Evolutionary conservation across 2,797 vertebrate species (phyloP).

Genomic region (Epinephelus coioides): DNA sequence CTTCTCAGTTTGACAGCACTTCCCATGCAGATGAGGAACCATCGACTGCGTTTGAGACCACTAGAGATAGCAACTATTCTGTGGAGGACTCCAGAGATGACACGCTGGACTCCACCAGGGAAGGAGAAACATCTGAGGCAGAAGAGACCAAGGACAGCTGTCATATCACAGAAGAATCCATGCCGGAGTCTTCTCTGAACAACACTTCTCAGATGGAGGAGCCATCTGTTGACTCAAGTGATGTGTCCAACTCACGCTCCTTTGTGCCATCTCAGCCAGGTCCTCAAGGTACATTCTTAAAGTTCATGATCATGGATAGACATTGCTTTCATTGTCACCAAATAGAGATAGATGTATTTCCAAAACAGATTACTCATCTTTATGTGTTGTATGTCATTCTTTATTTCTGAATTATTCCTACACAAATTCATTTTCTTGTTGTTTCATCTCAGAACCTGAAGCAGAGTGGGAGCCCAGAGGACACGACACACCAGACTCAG

Average conservation of each 20-base stretch:
- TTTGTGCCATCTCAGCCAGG: slow-evolving; percentile 52
- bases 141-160: slow-evolving; percentile 69
- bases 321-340: neutral
- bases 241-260: slow-evolving; percentile 52
- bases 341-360: neutral
- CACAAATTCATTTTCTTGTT: neutral
- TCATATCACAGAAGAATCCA: slow-evolving; percentile 65
- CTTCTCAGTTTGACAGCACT: slow-evolving; percentile 60
- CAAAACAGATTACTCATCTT: neutral
- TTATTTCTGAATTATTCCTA: slow-evolving; percentile 2
- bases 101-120: slow-evolving; percentile 64
- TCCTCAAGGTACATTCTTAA: slow-evolving; percentile 71
- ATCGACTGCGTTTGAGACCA: slow-evolving; percentile 61
- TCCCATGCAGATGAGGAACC: slow-evolving; percentile 62
- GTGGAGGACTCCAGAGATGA: slow-evolving; percentile 68
- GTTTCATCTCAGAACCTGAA: slow-evolving; percentile 66
- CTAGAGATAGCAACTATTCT: slow-evolving; percentile 60
- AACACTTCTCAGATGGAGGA: slow-evolving; percentile 70
- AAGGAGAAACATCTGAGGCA: slow-evolving; percentile 59
- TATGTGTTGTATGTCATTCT: neutral
- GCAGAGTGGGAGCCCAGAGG: slow-evolving; percentile 80
- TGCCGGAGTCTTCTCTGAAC: slow-evolving; percentile 71
- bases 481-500: slow-evolving; percentile 85
- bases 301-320: neutral
- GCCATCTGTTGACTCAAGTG: slow-evolving; percentile 57